Percentiles rank a stretch among this genome's conserved stretches.
phyloP scores from a whole-genome alignment of 2,888 invertebrate genomes.

The Volucella zonaria region DNA sequence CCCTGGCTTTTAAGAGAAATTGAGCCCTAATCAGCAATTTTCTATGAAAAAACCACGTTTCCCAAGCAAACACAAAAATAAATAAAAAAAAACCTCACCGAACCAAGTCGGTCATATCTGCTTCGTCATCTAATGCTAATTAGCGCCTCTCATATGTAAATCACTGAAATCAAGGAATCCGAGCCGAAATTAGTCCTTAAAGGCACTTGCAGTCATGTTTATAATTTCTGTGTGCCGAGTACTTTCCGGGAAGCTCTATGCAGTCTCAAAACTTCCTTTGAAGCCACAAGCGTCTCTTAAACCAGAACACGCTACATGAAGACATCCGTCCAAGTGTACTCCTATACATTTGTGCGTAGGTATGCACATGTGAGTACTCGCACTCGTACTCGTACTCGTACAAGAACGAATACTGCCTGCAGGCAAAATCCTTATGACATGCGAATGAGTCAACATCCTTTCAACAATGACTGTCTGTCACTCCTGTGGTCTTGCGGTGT shows the following conservation, averaged over 20 bases:
- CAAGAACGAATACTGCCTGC: constrained; percentile 8
- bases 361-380: too few species aligned
- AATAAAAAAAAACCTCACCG: too few species aligned
- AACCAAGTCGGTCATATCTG: background rate
- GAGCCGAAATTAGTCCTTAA: constrained; percentile 38
- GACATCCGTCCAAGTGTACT: constrained; percentile 8
- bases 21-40: too few species aligned
- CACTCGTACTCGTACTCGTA: background rate
- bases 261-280: constrained; percentile 33
- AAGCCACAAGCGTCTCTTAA: constrained; percentile 2
- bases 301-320: constrained; percentile 24
- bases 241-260: constrained; percentile 34
- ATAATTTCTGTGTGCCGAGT: constrained; percentile 33
- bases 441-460: constrained; percentile 41
- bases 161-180: constrained; percentile 50
- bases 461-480: constrained; percentile 15
- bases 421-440: constrained; percentile 33
- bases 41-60: too few species aligned
- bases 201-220: constrained; percentile 42
- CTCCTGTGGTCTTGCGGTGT: constrained; percentile 21
- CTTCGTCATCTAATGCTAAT: constrained; percentile 17
- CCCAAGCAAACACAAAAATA: too few species aligned
- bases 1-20: too few species aligned
- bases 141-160: constrained; percentile 32
- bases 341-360: constrained; percentile 52